Conservation (phyloP, 2,888 invertebrate species). For the Tenthredo livida region DNA sequence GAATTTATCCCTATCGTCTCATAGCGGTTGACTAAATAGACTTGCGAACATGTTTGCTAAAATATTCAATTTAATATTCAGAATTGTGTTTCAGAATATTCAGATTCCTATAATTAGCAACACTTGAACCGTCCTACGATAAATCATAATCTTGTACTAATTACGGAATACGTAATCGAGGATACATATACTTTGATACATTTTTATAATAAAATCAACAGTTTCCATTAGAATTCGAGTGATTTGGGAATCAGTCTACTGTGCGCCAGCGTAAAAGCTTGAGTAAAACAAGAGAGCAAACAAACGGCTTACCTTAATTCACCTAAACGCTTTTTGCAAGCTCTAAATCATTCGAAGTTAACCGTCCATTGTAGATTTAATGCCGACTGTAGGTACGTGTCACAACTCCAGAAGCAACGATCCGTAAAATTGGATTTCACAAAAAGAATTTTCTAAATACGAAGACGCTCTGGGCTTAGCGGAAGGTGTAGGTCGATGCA, state of each 20-base stretch:
- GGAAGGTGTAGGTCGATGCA: not conserved
- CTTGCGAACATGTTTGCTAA: not conserved
- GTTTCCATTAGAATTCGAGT: slow-evolving; percentile 7
- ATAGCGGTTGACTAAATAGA: not conserved
- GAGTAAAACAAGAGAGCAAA: slow-evolving; percentile 27
- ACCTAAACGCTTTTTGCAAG: slow-evolving; percentile 38
- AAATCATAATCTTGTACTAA: not conserved
- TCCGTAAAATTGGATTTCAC: slow-evolving; percentile 66
- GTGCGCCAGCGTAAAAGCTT: not conserved
- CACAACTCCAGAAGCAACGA: slow-evolving; percentile 58
- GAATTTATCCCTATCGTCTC: slow-evolving; percentile 9
- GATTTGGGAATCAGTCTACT: not conserved
- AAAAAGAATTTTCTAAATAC: slow-evolving; percentile 54
- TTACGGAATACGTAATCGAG: not conserved
- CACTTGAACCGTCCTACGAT: not conserved
- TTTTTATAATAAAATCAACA: not conserved
- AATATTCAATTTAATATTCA: slow-evolving; percentile 37
- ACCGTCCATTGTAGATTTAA: slow-evolving; percentile 52
- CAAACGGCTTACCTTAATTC: slow-evolving; percentile 43
- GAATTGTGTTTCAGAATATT: slow-evolving; percentile 40
- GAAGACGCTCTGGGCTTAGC: slow-evolving; percentile 17
- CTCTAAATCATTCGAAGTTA: slow-evolving; percentile 52
- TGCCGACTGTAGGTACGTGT: slow-evolving; percentile 49
- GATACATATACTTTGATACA: not conserved
- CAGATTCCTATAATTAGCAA: slow-evolving; percentile 8